phyloP scores from a whole-genome alignment of 2,888 invertebrate species.

The Andrena camellia region DNA sequence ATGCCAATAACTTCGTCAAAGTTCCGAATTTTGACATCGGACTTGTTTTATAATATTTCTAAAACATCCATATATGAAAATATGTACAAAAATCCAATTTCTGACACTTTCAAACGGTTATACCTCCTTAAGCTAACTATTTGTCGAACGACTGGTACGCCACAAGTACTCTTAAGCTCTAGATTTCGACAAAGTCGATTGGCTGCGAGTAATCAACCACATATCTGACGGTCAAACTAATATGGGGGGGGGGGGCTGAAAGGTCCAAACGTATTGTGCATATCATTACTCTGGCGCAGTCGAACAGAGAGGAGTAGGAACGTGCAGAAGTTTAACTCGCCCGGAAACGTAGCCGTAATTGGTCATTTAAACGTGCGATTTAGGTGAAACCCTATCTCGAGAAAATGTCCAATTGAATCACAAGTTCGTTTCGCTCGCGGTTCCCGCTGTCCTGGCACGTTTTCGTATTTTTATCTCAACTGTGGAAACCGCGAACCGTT shows the following conservation, averaged over 20 bases:
- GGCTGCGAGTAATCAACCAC: constrained; percentile 7
- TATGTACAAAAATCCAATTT: too few relatives aligned
- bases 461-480: not conserved
- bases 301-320: not conserved
- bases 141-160: not conserved
- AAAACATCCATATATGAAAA: too few relatives aligned
- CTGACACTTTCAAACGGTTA: too few relatives aligned
- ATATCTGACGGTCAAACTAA: not conserved
- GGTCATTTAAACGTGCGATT: constrained; percentile 33
- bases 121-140: too few relatives aligned
- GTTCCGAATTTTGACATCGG: too few relatives aligned
- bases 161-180: not conserved
- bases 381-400: not conserved
- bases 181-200: not conserved
- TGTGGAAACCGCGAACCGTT: not conserved
- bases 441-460: not conserved
- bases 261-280: not conserved
- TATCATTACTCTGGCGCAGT: not conserved
- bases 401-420: constrained; percentile 21
- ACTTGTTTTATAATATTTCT: too few relatives aligned
- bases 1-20: too few relatives aligned
- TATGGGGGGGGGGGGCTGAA: not conserved
- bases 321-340: constrained; percentile 30
- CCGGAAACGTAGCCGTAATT: constrained; percentile 29
- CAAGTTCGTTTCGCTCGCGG: not conserved